phyloP scores from a whole-genome alignment of 2,113 vertebrate species.

The Accipiter cooperii region DNA sequence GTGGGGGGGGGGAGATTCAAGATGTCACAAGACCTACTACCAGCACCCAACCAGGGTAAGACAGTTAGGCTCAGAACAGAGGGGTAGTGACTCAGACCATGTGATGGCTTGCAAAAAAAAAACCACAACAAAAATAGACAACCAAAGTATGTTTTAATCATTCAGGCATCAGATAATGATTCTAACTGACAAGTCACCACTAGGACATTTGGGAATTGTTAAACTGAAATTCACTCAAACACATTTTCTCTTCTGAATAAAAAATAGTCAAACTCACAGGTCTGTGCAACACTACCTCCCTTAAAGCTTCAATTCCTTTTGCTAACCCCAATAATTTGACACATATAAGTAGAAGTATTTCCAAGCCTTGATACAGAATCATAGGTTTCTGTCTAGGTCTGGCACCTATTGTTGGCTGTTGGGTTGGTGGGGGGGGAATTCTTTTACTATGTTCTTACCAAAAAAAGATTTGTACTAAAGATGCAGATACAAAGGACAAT shows the following conservation, averaged over 20 bases:
- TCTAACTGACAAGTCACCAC: neutral
- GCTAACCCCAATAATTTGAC: neutral
- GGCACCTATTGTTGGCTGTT: neutral
- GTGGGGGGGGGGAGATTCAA: neutral
- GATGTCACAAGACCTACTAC: neutral
- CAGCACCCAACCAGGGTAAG: neutral
- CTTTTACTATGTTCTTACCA: neutral
- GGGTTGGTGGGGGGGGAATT: fast-evolving
- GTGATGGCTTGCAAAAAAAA: neutral
- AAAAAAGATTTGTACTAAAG: neutral
- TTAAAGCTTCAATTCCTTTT: neutral
- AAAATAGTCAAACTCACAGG: neutral
- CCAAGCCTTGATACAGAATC: neutral
- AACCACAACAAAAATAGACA: neutral
- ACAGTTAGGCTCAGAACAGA: neutral
- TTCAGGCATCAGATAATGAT: neutral
- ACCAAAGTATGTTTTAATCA: neutral
- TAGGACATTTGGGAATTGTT: neutral
- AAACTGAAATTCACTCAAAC: neutral
- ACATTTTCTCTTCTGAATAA: neutral
- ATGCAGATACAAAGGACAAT: neutral
- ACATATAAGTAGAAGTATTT: neutral
- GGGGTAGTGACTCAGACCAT: neutral
- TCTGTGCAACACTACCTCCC: neutral
- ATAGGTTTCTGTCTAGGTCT: neutral